Evolutionary conservation across 1,140 invertebrate genomes (phyloP).

Genomic region (Conus betulinus): DNA sequence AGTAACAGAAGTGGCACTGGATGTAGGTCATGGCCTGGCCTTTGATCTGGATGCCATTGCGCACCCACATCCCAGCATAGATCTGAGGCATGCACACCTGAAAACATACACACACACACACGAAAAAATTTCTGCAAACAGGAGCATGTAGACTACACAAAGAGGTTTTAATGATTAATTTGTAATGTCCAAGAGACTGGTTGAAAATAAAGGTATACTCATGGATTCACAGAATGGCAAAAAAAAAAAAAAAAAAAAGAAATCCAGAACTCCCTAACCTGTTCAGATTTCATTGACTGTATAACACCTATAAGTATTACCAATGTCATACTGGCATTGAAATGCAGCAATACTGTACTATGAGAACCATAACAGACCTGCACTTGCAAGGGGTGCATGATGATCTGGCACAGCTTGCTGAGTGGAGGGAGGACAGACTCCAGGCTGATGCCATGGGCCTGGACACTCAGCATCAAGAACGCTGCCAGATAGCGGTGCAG

Average conservation of each 20-base stretch:
- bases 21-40: slow-evolving; percentile 99
- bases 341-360: background rate
- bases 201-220: too few species aligned
- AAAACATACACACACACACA: too few species aligned
- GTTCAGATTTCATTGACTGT: too few species aligned
- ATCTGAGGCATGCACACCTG: slow-evolving; percentile 97
- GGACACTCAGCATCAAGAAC: slow-evolving; percentile 92
- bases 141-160: too few species aligned
- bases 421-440: slow-evolving; percentile 84
- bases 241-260: too few species aligned
- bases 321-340: background rate
- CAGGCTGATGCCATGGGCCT: slow-evolving; percentile 86
- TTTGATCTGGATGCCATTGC: slow-evolving; percentile 97
- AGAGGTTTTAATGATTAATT: too few species aligned
- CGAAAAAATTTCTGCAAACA: too few species aligned
- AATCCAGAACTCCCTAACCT: too few species aligned
- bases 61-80: slow-evolving; percentile 93
- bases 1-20: slow-evolving; percentile 98
- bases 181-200: too few species aligned
- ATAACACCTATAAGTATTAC: too few species aligned
- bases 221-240: too few species aligned
- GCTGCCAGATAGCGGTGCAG: slow-evolving; percentile 95
- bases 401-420: slow-evolving; percentile 86
- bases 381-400: slow-evolving; percentile 92
- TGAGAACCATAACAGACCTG: slow-evolving; percentile 82